Base-by-base conservation (phyloP, 2,888 invertebrate species). In the Drosophila testacea region DNA sequence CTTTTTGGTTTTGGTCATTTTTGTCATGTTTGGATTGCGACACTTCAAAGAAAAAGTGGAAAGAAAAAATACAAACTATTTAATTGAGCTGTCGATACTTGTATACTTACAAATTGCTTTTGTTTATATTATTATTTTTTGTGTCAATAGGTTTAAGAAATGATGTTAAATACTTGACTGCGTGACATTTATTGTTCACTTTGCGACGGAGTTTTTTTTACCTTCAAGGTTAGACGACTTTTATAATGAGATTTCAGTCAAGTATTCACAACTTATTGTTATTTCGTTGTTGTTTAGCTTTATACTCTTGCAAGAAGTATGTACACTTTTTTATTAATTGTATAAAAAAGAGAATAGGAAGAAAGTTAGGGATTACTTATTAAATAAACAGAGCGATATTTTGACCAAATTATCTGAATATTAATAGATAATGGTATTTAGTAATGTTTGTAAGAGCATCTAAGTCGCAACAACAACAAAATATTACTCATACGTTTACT, bases 181-280 rank as follows among this genome's bases (percentile, higher is more conserved):
- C 73, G 52, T 70, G 73, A 77, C 63, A 54, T 4, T 67, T 77
- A 62, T 67, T 70, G 59, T 47, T 51, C 62, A 71, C 48, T 34
- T 52, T 39, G 22, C 48, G 59, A 52, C 32, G 55, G 54, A 54
- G 39, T 70, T 73, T 41, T 44, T 22, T 9, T 1, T 4, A 4
- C 36, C 50, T 67, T 77, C 79, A 82, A 81, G 81, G 83, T 76
- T 73, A 48, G 42, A n/a, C 34, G 30, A 67, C 16, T 42, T 44
- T 55, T 44, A 16, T 57, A 59, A 47, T 46, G 11, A 16, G 61
- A 59, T 42, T 60, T 52, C 4, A 42, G 41, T 44, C 30, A 34
- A 52, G 13, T 46, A 34, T 27, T 34, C 46, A 7, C 11, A 11
- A 28, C 28, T 38, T 46, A 27, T 54, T 22, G 22, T 41, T 9